Evolutionary conservation across 64 coral and sea anemone genomes (phyloP).

Genomic region (Montipora cactus): DNA sequence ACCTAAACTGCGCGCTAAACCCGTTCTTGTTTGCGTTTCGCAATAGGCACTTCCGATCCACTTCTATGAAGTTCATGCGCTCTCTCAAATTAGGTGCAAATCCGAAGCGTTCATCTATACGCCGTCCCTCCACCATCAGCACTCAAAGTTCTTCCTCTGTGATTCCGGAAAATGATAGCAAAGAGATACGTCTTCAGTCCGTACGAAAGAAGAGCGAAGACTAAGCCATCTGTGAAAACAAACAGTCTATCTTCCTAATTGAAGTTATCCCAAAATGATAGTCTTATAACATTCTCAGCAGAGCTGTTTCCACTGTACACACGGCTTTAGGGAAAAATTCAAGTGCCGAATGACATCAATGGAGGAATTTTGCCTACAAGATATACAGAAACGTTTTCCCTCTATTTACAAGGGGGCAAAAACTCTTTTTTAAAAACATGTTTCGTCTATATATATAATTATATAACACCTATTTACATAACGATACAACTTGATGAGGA

Average conservation of each 20-base stretch:
- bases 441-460: too few species aligned
- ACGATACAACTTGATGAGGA: too few species aligned
- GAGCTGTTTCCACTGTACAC: too few species aligned
- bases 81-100: background rate
- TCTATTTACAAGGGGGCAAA: too few species aligned
- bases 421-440: too few species aligned
- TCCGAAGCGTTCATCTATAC: background rate
- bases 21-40: slow-evolving; percentile 70
- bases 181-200: background rate
- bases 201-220: background rate
- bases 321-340: too few species aligned
- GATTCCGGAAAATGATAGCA: background rate
- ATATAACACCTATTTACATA: too few species aligned
- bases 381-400: too few species aligned
- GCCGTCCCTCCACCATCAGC: background rate
- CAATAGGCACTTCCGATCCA: background rate
- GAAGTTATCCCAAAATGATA: background rate
- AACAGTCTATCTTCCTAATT: background rate
- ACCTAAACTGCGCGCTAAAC: slow-evolving; percentile 60
- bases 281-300: too few species aligned
- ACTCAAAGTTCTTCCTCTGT: background rate
- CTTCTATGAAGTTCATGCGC: background rate
- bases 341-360: too few species aligned
- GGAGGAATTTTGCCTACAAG: too few species aligned
- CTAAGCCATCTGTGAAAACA: background rate